Percentiles rank a stretch among this genome's conserved stretches.
Conservation (phyloP, 2,888 invertebrate genomes). For the Eristalinus aeneus region DNA sequence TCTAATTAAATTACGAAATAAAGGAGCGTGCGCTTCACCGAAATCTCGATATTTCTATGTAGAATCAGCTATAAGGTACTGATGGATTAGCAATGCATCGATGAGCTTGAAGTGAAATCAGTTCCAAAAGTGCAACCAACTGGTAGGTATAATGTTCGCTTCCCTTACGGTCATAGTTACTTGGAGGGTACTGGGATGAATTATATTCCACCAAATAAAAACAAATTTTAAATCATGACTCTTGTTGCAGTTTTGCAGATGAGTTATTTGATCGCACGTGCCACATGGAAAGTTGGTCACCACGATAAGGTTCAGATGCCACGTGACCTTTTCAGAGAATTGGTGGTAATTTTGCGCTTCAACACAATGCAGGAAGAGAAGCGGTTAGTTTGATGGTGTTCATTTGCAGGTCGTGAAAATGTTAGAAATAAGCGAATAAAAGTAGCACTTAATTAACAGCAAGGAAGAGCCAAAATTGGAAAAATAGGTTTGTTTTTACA, state of each 20-base stretch:
- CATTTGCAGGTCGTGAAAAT: constrained; percentile 3
- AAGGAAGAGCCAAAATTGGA: no score
- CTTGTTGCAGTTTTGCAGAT: constrained; percentile 54
- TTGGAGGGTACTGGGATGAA: constrained; percentile 57
- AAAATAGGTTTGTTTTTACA: no score
- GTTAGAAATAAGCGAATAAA: not conserved
- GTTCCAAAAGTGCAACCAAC: constrained; percentile 48
- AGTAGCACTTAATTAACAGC: no score
- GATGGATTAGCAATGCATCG: constrained; percentile 71
- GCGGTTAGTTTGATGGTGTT: constrained; percentile 19
- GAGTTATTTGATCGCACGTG: constrained; percentile 71
- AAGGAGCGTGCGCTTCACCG: constrained; percentile 48
- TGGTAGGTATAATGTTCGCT: not conserved
- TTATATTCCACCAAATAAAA: constrained; percentile 59
- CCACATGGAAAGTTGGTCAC: constrained; percentile 80
- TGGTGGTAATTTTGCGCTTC: constrained; percentile 64
- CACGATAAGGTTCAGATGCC: constrained; percentile 79
- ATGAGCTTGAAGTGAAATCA: constrained; percentile 61
- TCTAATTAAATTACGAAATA: constrained; percentile 67
- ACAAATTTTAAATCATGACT: constrained; percentile 67
- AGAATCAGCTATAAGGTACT: constrained; percentile 56
- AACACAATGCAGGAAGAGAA: not conserved
- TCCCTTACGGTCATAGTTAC: constrained; percentile 30
- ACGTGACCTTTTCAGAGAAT: constrained; percentile 72
- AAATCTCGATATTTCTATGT: constrained; percentile 52